Evolutionary conservation across 2,113 vertebrate species (phyloP).

Genomic region (Gobio gobio): DNA sequence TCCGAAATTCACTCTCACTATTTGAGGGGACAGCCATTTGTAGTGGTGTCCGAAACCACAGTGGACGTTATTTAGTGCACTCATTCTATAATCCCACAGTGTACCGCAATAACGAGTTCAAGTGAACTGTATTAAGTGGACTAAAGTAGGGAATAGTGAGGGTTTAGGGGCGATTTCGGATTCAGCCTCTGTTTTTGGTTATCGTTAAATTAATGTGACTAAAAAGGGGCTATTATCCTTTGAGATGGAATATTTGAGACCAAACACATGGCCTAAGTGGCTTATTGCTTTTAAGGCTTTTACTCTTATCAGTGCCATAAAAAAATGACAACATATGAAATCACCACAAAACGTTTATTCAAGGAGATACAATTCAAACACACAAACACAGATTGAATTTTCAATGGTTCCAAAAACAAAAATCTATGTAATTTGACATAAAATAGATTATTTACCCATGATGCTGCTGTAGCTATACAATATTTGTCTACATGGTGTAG

Average conservation of each 20-base stretch:
- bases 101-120: no score
- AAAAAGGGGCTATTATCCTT: neutral
- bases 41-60: no score
- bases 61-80: no score
- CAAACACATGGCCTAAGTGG: no score
- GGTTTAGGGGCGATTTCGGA: no score
- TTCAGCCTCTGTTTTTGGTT: neutral
- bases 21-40: no score
- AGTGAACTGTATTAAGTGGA: no score
- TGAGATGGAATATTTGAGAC: neutral
- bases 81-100: no score
- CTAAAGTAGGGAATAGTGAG: no score
- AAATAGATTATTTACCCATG: neutral
- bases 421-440: neutral
- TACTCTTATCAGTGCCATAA: neutral
- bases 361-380: neutral
- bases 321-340: neutral
- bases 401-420: neutral
- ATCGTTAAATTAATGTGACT: neutral
- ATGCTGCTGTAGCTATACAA: neutral
- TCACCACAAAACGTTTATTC: constrained; percentile 25
- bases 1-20: no score
- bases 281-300: no score
- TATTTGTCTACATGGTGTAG: neutral
- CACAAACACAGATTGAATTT: neutral